These are phyloP conservation scores for Haemorhous mexicanus DNA, from an alignment of 2,113 vertebrate genomes.

Conservation along the genomic window DNA sequence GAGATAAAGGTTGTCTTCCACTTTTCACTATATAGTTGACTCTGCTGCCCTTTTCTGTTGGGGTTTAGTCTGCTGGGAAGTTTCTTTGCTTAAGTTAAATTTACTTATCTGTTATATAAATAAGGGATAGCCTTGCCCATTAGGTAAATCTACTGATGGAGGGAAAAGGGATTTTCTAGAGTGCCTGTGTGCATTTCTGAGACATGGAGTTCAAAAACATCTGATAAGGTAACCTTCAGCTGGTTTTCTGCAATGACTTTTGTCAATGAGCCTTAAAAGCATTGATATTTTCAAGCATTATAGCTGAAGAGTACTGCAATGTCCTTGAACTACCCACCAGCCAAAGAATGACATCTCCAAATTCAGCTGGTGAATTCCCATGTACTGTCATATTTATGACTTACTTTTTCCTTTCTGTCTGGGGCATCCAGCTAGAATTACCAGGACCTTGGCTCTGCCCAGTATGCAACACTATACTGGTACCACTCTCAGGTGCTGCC, in stretches of 20 bases:
- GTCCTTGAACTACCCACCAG: conserved; percentile 13
- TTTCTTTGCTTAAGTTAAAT: conserved; percentile 34
- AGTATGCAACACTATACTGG: neutral
- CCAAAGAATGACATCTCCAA: neutral
- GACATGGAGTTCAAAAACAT: neutral
- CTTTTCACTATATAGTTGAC: neutral
- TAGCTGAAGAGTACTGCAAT: neutral
- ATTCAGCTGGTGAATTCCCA: neutral
- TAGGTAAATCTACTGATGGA: conserved; percentile 5
- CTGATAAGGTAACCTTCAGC: conserved; percentile 39
- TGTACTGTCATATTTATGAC: neutral
- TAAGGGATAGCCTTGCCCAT: neutral
- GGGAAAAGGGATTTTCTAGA: conserved; percentile 6
- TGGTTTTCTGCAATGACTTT: conserved; percentile 20
- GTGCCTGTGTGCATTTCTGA: conserved; percentile 12
- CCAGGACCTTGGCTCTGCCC: neutral
- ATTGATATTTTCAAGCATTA: conserved; percentile 26
- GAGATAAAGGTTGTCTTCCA: conserved; percentile 33
- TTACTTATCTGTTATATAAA: conserved; percentile 45
- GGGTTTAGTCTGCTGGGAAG: neutral
- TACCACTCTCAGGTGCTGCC: neutral
- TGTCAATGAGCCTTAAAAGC: conserved; percentile 40
- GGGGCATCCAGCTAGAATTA: neutral
- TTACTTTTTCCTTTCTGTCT: neutral
- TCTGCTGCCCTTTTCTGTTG: conserved; percentile 20